Percentiles rank a stretch among this genome's conserved stretches.
These are phyloP conservation scores for Ceryle rudis DNA, from an alignment of 2,797 vertebrate species.

Conservation along the genomic window DNA sequence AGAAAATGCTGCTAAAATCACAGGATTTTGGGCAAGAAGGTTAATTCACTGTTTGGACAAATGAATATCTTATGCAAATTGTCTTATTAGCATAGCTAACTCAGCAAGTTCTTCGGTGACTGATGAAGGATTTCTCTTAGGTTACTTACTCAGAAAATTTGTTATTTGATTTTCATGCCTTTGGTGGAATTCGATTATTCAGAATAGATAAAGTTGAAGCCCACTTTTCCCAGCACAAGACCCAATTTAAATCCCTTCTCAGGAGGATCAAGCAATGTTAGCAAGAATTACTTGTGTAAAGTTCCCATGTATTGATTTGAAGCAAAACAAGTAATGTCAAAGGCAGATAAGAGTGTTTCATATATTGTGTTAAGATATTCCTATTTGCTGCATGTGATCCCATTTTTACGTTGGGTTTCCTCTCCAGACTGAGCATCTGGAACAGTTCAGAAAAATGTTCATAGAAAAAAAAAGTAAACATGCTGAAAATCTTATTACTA, in stretches of 20 bases:
- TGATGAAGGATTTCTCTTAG: neutral
- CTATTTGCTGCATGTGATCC: neutral
- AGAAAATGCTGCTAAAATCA: neutral
- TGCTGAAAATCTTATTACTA: neutral
- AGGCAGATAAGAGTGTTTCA: neutral
- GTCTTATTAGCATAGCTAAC: neutral
- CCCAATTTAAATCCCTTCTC: slow-evolving; percentile 3
- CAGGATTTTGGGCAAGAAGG: neutral
- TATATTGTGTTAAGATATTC: neutral
- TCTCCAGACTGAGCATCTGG: neutral
- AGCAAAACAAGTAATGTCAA: neutral
- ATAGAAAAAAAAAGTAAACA: neutral
- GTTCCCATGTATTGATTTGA: neutral
- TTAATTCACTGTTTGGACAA: neutral
- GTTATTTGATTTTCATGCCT: neutral
- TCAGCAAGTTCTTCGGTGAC: neutral
- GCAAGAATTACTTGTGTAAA: neutral
- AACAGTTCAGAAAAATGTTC: neutral
- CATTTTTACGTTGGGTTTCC: neutral
- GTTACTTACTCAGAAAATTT: neutral
- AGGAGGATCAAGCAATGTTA: neutral
- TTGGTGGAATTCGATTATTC: slow-evolving; percentile 21
- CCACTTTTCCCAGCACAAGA: neutral
- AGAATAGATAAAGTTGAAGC: neutral
- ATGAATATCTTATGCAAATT: neutral